Base-by-base conservation (phyloP, 2,797 vertebrate genomes). In the Atherinosoma microstoma region DNA sequence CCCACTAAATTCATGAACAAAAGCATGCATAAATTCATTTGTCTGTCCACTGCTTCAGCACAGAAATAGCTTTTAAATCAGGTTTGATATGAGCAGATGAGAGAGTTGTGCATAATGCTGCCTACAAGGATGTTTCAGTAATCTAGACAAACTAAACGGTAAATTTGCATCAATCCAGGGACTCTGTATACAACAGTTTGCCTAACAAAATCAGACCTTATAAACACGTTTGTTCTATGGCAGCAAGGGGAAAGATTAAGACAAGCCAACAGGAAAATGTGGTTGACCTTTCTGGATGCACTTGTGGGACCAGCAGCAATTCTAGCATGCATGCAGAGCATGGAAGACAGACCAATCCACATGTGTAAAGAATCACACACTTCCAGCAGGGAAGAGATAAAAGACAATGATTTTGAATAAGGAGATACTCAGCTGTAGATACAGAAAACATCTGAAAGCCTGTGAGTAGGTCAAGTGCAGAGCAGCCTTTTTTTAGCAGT, bases 251-350 rank as follows among this genome's bases (percentile, higher is more conserved):
- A 40, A 64, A 49, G 29, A 77, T 65, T 60, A 84, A 58, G 67
- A 78, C 40, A 58, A 42, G 71, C 68, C 67, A 65, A 58, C 8
- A 13, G 36, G 42, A 65, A 64, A 69, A 78, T 79, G 20, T 49
- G 20, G 35, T 40, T 42, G 16, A 70, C 45, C 63, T 77, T 64
- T 24, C 40, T 79, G 72, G 36, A 72, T 32, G 53, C 36, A 63
- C 67, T 57, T 69, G 53, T 49, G 70, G 60, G 62, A 40, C 68
- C 82, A 80, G 45, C 77, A 80, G 62, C 36, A 34, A 22, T 66
- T 71, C 34, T 20, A 65, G 66, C 70, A 49, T 64, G 56, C n/a
- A 56, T 4, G 57, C 49, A 27, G 59, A 30, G 53, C 40, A 64
- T 70, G 53, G 54, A 76, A 18, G 64, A 80, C 66, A 60, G 57